Base-by-base conservation (phyloP, 2,113 vertebrate genomes). In the Panthera leo region DNA sequence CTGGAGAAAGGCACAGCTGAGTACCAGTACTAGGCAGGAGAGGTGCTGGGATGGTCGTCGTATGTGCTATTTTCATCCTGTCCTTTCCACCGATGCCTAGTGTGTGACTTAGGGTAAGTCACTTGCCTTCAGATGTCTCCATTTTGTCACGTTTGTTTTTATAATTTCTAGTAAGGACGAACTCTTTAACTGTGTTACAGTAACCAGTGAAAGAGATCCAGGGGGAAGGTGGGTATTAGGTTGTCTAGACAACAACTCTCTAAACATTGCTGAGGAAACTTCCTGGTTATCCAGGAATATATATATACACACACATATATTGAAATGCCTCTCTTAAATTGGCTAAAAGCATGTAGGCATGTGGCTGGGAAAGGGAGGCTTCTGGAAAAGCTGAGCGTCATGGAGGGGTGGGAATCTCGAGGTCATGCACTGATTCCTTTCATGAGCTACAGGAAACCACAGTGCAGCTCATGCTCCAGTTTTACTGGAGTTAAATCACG, bases 91-190 rank as follows among this genome's bases (percentile, higher is more conserved):
- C n/a, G 65, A 42, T 19, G n/a, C 53, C 76, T 8, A 45, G 61
- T 55, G 29, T 55, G 14, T 36, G 61, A 80, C 34, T 78, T 48
- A 21, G 61, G 12, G 31, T 23, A 18, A 36, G 45, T 79, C 53
- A 12, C 11, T 83, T 45, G 68, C 34, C 68, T 92, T 93, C 45
- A 39, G 5, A 18, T 70, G 71, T 48, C 42, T 88, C 31, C 18
- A 23, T 75, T 91, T 91, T 70, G 25, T 86, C 39, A 61, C 27
- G 34, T 80, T 93, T 78, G 51, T 85, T 90, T 91, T 97, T 68
- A 61, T 79, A 76, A 51, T 67, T 70, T 51, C 68, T 53, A 29
- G 25, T 51, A 34, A 90, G 75, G 61, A 63, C 80, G 86, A 21
- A 29, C 12, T 93, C 45, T 34, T 87, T 87, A 63, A 10, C 27